A percentile compares a stretch with the other conserved stretches of the same genome.
phyloP scores from a whole-genome alignment of 2,888 invertebrate genomes.

The Tachina grossa region DNA sequence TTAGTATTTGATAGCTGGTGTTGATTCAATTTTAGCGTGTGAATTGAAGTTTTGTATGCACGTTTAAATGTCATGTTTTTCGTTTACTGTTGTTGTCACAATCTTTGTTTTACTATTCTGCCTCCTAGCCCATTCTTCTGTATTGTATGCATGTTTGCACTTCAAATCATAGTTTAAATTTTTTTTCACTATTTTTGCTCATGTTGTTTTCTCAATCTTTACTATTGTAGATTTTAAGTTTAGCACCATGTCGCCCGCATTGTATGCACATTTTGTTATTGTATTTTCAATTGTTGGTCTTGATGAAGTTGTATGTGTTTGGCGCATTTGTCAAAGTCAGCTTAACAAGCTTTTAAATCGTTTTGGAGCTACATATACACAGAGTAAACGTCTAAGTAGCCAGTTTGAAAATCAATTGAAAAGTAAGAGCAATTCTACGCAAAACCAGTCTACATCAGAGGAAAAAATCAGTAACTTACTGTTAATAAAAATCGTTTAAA shows the following conservation, averaged over 20 bases:
- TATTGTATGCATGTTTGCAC: constrained; percentile 34
- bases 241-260: constrained; percentile 25
- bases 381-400: constrained; percentile 8
- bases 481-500: too few relatives aligned
- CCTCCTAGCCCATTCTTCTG: constrained; percentile 4
- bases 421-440: too few relatives aligned
- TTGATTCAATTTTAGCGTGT: constrained; percentile 60
- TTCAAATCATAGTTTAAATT: constrained; percentile 53
- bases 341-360: constrained; percentile 72
- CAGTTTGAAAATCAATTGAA: not conserved
- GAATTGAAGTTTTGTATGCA: constrained; percentile 56
- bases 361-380: constrained; percentile 13
- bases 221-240: constrained; percentile 58
- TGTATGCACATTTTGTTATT: constrained; percentile 32
- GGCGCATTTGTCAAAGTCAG: constrained; percentile 74
- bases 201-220: constrained; percentile 53
- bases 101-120: constrained; percentile 3
- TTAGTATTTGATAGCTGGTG: constrained; percentile 33
- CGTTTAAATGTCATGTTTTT: constrained; percentile 61
- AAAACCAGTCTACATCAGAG: too few relatives aligned
- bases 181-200: not conserved
- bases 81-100: not conserved
- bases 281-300: constrained; percentile 34
- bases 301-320: constrained; percentile 40
- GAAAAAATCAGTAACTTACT: too few relatives aligned